phyloP scores from a whole-genome alignment of 2,113 vertebrate genomes.

The Panthera leo region DNA sequence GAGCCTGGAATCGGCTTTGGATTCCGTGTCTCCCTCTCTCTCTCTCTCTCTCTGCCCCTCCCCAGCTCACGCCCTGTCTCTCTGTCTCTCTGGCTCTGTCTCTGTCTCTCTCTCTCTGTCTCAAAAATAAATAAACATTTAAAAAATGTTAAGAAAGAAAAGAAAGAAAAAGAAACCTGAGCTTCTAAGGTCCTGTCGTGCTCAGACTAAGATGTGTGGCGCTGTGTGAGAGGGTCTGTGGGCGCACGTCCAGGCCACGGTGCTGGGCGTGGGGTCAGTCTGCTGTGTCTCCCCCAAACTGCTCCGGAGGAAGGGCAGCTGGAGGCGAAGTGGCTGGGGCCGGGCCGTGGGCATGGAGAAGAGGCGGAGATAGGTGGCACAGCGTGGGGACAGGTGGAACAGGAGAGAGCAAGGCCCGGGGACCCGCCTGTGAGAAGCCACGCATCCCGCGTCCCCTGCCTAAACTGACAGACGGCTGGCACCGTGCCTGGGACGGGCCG shows the following conservation, averaged over 20 bases:
- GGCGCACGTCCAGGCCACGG: fast-evolving
- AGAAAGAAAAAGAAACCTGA: no score
- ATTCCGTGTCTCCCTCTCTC: no score
- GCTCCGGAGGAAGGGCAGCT: fast-evolving
- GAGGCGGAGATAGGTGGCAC: background rate
- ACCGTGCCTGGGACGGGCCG: background rate
- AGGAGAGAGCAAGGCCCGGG: background rate
- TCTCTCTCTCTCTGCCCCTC: no score
- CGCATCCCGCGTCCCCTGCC: background rate
- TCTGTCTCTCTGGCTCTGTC: no score
- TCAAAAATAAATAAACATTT: no score
- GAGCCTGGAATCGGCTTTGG: no score
- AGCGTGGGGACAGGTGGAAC: background rate
- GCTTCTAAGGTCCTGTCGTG: background rate
- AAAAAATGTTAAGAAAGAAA: no score
- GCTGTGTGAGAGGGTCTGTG: fast-evolving
- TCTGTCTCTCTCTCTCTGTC: no score
- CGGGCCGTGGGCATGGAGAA: background rate
- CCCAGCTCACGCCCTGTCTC: no score
- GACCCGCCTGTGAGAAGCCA: background rate
- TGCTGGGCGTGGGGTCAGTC: fast-evolving
- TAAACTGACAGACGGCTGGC: background rate
- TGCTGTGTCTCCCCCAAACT: background rate
- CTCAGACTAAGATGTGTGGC: fast-evolving
- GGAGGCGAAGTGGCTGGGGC: background rate